Evolutionary conservation across 2,888 invertebrate genomes (phyloP), one percentile per base, ranked within the genome.

Genomic region (Celastrina argiolus): DNA sequence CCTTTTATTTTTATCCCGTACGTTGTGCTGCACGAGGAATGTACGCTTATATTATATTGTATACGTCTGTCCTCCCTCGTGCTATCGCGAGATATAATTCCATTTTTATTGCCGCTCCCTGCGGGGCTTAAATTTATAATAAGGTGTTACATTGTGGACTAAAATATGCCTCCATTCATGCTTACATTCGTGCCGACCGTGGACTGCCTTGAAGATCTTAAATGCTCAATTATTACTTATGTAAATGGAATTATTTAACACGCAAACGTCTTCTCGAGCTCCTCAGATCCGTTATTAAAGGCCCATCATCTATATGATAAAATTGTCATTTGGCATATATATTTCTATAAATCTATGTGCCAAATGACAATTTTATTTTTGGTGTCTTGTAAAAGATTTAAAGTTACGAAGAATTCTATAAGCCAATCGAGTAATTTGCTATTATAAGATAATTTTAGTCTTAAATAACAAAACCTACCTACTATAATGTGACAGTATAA

Each of bases 141-240:
- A 69, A 72, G 70, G 75, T 75, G 77, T 76, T 78, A 75, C 72
- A 75, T 75, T 72, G 74, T 73, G 67, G 71, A 73, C 73, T 77
- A 76, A 78, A 75, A 76, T 76, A 77, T 73, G 72, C 73, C 72
- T 72, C 72, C 72, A 74, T 76, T 76, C 73, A 74, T 66, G 58
- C 67, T 59, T 58, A 28, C 64, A 64, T 66, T 66, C 36, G 65
- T 58, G 66, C 67, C 58, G 58, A 59, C 65, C 67, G 41, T 59
- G 10, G 26, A 5, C 56, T 58, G 61, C 31, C 56, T 69, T 66
- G 61, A 39, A 61, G 61, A 61, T 61, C 36, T 39, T 61, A 31
- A 58, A 59, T 59, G 39, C 61, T 61, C 61, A 61, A 36, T 61
- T 61, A 36, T 14, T 22, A n/a, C n/a, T n/a, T n/a, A 61, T 61